Percentiles rank a stretch among this genome's conserved stretches.
These are phyloP conservation scores for Drosophila repleta DNA, from an alignment of 1,140 invertebrate species.

Conservation along the genomic window DNA sequence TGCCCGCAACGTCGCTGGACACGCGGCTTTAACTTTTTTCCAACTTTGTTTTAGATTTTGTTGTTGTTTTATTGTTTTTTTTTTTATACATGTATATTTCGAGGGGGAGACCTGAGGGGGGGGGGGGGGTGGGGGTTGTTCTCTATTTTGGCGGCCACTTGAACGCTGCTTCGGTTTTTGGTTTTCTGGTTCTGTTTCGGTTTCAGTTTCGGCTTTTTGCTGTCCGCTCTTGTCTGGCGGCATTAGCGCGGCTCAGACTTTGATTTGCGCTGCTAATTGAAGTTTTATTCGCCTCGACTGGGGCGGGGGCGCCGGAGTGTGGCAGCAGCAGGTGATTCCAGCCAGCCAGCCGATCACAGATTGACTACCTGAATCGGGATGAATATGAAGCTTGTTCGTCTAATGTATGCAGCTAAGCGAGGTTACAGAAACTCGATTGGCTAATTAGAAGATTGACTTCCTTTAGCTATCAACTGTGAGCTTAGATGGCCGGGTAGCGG, in stretches of 20 bases:
- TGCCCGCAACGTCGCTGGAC: conserved; percentile 65
- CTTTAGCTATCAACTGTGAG: no score
- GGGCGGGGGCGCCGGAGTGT: background rate
- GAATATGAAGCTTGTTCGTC: no score
- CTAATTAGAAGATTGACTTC: no score
- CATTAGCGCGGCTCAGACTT: conserved; percentile 56
- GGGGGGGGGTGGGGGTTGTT: background rate
- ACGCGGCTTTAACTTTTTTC: conserved; percentile 72
- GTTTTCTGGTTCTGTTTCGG: conserved; percentile 24
- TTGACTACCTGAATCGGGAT: no score
- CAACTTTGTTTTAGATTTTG: conserved; percentile 15
- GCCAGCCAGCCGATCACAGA: no score
- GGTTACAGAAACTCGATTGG: no score
- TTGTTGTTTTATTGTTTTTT: conserved; percentile 5
- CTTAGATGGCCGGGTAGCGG: no score
- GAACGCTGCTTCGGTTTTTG: conserved; percentile 45
- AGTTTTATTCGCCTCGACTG: conserved; percentile 50
- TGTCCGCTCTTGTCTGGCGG: conserved; percentile 34
- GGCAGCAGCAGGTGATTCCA: conserved; percentile 28
- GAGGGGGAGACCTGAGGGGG: no score
- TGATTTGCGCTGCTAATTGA: conserved; percentile 74
- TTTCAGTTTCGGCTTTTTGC: conserved; percentile 22
- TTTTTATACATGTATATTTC: background rate
- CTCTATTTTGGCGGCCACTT: no score
- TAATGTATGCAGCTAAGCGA: no score